Conservation (phyloP, 2,888 invertebrate genomes). For the Drosophila recens region DNA sequence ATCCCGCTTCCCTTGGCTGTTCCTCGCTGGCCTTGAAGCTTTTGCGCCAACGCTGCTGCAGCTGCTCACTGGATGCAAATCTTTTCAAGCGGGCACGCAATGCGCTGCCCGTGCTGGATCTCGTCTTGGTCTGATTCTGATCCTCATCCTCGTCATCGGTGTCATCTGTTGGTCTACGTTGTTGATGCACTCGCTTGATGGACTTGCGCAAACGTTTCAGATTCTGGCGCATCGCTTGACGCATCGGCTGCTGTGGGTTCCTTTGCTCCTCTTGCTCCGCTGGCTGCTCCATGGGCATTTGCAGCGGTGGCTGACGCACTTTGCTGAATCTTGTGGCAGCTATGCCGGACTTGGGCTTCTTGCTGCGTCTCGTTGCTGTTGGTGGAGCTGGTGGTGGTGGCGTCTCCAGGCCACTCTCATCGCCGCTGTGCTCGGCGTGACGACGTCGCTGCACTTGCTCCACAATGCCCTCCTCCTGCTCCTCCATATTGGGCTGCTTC, state of each 20-base stretch:
- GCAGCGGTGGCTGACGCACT: slow-evolving; percentile 67
- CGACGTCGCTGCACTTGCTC: slow-evolving; percentile 10
- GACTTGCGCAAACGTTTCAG: slow-evolving; percentile 78
- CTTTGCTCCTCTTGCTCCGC: neutral
- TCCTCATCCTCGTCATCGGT: slow-evolving; percentile 16
- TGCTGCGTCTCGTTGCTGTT: slow-evolving; percentile 11
- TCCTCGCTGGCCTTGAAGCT: slow-evolving; percentile 62
- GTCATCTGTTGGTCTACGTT: slow-evolving; percentile 27
- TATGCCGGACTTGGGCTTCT: slow-evolving; percentile 67
- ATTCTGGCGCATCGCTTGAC: slow-evolving; percentile 70
- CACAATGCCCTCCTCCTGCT: neutral
- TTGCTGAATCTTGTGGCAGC: slow-evolving; percentile 73
- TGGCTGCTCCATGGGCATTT: slow-evolving; percentile 40
- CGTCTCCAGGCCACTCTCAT: slow-evolving; percentile 80
- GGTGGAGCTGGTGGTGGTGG: slow-evolving; percentile 50
- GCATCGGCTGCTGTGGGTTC: slow-evolving; percentile 26
- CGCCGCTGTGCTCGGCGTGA: slow-evolving; percentile 65
- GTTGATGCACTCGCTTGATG: slow-evolving; percentile 64
- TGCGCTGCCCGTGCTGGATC: slow-evolving; percentile 25
- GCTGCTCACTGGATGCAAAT: slow-evolving; percentile 71
- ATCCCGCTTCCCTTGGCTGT: neutral
- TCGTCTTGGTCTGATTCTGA: neutral
- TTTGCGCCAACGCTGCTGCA: slow-evolving; percentile 79
- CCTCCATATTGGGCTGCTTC: slow-evolving; percentile 11
- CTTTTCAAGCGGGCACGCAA: slow-evolving; percentile 74